Percentiles rank a stretch among this genome's conserved stretches.
phyloP scores from a whole-genome alignment of 2,888 invertebrate genomes.

The Encarsia formosa region DNA sequence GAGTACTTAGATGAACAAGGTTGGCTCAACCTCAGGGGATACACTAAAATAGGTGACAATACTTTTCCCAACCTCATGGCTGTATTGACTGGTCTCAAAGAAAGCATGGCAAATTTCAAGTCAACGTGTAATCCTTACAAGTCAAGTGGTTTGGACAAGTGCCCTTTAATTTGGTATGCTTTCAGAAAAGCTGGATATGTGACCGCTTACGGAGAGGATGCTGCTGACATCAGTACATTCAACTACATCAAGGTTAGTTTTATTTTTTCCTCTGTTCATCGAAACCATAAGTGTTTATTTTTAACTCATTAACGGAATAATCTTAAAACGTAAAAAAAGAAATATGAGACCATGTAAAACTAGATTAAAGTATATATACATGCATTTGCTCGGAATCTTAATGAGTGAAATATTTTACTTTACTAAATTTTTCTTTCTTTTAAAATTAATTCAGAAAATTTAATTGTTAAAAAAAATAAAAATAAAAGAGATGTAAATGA shows the following conservation, averaged over 20 bases:
- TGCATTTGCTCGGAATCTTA: too few relatives aligned
- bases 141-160: constrained; percentile 59
- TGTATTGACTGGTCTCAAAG: constrained; percentile 66
- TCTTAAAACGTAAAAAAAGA: too few relatives aligned
- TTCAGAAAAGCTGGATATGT: constrained; percentile 69
- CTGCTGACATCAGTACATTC: constrained; percentile 68
- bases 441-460: too few relatives aligned
- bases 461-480: too few relatives aligned
- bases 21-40: constrained; percentile 72
- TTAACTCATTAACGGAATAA: too few relatives aligned
- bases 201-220: constrained; percentile 79
- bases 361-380: too few relatives aligned
- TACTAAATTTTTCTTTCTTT: too few relatives aligned
- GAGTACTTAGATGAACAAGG: constrained; percentile 63
- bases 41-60: constrained; percentile 79
- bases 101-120: constrained; percentile 52
- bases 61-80: constrained; percentile 89
- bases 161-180: constrained; percentile 73
- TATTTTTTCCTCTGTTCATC: too few relatives aligned
- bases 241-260: constrained; percentile 63
- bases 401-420: too few relatives aligned
- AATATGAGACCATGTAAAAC: too few relatives aligned
- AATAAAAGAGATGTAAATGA: too few relatives aligned
- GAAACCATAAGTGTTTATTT: too few relatives aligned
- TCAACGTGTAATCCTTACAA: constrained; percentile 55